Conservation (phyloP, 2,797 vertebrate species). For the Gambusia yucatana region DNA sequence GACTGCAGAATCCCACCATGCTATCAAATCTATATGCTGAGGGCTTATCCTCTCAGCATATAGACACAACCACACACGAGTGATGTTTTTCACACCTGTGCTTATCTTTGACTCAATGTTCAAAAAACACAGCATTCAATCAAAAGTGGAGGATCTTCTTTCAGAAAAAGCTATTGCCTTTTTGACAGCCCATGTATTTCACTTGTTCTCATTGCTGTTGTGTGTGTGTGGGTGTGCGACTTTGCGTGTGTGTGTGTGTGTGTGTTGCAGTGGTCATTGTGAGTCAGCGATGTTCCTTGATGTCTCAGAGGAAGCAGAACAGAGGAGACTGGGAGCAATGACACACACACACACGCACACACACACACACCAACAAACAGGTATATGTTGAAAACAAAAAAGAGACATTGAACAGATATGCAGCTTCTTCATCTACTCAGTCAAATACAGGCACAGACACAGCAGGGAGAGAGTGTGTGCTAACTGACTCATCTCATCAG, state of each 20-base stretch:
- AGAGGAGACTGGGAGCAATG: constrained; percentile 31
- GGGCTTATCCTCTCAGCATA: neutral
- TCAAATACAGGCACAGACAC: neutral
- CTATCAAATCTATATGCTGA: constrained; percentile 21
- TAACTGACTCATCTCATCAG: constrained; percentile 66
- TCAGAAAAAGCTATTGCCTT: constrained; percentile 50
- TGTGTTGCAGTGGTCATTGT: constrained; percentile 28
- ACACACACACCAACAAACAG: constrained; percentile 11
- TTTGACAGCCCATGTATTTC: constrained; percentile 16
- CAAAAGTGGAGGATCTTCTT: constrained; percentile 60
- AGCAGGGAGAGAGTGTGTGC: constrained; percentile 15
- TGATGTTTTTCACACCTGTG: constrained; percentile 16
- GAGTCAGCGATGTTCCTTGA: constrained; percentile 64
- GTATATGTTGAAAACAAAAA: neutral
- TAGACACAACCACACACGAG: neutral
- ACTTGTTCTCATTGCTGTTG: constrained; percentile 6
- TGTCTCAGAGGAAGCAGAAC: constrained; percentile 56
- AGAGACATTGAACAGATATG: constrained; percentile 11
- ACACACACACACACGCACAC: constrained; percentile 11
- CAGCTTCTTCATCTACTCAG: constrained; percentile 5
- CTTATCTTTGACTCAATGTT: constrained; percentile 46
- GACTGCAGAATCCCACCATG: constrained; percentile 14
- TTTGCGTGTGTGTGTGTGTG: neutral
- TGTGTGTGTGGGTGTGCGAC: neutral
- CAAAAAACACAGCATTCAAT: constrained; percentile 55